phyloP scores from a whole-genome alignment of 2,888 invertebrate species.

The Lepidochrysops patricia region DNA sequence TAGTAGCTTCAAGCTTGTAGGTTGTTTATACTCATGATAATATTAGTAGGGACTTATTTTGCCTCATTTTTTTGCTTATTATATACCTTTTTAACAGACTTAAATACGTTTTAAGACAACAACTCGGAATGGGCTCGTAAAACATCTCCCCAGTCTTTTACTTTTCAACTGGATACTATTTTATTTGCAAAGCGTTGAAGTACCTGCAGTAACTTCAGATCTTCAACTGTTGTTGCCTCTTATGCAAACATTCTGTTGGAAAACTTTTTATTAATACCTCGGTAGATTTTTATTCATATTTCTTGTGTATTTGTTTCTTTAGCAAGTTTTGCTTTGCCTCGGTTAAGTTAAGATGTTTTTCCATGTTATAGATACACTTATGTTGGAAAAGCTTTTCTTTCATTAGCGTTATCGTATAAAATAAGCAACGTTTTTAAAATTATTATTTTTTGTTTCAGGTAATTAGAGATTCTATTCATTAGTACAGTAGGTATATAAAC shows the following conservation, averaged over 20 bases:
- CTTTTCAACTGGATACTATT: conserved; percentile 1
- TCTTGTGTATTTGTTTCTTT: conserved; percentile 13
- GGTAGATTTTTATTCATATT: conserved; percentile 13
- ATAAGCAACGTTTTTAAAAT: neutral
- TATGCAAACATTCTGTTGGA: conserved; percentile 13
- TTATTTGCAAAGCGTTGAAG: conserved; percentile 14
- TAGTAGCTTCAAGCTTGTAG: too few relatives aligned
- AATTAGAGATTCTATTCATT: neutral
- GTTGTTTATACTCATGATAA: too few relatives aligned
- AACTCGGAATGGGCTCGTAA: too few relatives aligned
- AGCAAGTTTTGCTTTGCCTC: conserved; percentile 1
- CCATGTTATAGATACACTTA: neutral
- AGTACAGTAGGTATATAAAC: neutral
- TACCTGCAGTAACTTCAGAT: too few relatives aligned
- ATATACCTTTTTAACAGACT: too few relatives aligned
- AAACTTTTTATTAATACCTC: conserved; percentile 16
- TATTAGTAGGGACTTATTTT: too few relatives aligned
- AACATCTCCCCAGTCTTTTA: conserved; percentile 11
- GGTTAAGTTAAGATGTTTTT: neutral
- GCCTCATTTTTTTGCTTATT: too few relatives aligned
- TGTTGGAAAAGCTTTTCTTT: neutral
- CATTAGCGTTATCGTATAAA: neutral
- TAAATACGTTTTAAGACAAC: too few relatives aligned
- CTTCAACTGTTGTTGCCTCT: conserved; percentile 14
- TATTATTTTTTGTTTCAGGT: neutral